Evolutionary conservation across 2,797 vertebrate species (phyloP).

Genomic region (Sebastes paucispinis): DNA sequence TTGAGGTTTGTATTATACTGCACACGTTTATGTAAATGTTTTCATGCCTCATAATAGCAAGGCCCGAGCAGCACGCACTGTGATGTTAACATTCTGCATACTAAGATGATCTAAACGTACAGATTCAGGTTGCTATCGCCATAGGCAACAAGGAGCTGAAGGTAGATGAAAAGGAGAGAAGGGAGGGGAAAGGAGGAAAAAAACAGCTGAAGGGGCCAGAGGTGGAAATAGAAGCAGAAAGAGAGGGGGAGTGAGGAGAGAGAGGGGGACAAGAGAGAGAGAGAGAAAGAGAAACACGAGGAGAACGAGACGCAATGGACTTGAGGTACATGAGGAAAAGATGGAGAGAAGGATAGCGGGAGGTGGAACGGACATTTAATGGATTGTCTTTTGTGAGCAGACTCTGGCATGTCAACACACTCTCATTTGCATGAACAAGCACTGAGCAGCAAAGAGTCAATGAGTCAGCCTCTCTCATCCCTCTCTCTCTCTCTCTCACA

Average conservation of each 20-base stretch:
- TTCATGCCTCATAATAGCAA: neutral
- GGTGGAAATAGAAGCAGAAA: constrained; percentile 27
- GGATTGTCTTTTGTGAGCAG: constrained; percentile 60
- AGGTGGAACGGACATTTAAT: constrained; percentile 57
- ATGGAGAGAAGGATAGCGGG: constrained; percentile 24
- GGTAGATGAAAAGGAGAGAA: constrained; percentile 12
- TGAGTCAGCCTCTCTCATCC: constrained; percentile 61
- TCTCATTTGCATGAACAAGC: constrained; percentile 73
- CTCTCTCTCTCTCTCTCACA: neutral
- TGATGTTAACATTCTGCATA: neutral
- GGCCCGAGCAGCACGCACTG: neutral
- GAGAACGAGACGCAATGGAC: neutral
- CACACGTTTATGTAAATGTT: neutral
- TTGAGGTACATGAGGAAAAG: constrained; percentile 13
- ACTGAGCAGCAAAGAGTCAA: constrained; percentile 66
- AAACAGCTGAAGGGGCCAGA: constrained; percentile 14
- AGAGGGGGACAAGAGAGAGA: neutral
- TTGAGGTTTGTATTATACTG: neutral
- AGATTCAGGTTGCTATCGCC: constrained; percentile 19
- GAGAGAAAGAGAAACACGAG: neutral
- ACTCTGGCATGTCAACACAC: constrained; percentile 69
- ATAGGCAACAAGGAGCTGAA: constrained; percentile 21
- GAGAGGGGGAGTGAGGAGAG: neutral
- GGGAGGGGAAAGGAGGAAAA: neutral
- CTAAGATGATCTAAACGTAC: constrained; percentile 2